Evolutionary conservation across 2,888 invertebrate genomes (phyloP).

Genomic region (Meteorus colon): DNA sequence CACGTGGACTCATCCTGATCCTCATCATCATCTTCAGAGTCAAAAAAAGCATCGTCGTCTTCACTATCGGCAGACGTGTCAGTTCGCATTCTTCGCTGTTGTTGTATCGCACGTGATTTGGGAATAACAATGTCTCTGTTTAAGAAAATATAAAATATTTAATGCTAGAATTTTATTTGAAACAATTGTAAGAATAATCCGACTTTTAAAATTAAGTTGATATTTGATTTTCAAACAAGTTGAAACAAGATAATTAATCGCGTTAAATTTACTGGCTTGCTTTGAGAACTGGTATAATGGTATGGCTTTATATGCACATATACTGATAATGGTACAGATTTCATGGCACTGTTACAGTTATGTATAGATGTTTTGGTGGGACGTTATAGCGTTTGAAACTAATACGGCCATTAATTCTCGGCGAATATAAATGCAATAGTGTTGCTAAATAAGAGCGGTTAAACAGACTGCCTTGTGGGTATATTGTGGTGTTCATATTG

Average conservation of each 20-base stretch:
- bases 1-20: conserved; percentile 75
- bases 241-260: conserved; percentile 22
- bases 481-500: conserved; percentile 19
- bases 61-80: conserved; percentile 75
- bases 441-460: conserved; percentile 4
- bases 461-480: conserved; percentile 19
- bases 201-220: not conserved
- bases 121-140: conserved; percentile 76
- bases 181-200: conserved; percentile 3
- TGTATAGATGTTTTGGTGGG: conserved; percentile 20
- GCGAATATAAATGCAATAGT: conserved; percentile 23
- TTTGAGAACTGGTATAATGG: conserved; percentile 18
- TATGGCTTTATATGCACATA: not conserved
- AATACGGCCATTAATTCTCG: conserved; percentile 43
- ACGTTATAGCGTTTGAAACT: conserved; percentile 42
- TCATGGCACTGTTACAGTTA: conserved; percentile 9
- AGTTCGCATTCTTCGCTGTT: conserved; percentile 75
- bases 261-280: conserved; percentile 8
- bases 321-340: not conserved
- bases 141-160: not conserved
- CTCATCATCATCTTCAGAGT: conserved; percentile 81
- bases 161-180: not conserved
- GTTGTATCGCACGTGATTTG: conserved; percentile 74
- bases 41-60: conserved; percentile 82
- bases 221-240: conserved; percentile 14